These are phyloP conservation scores for Mastigias papua DNA, from an alignment of 30 jellyfish, hydroid and myxozoan genomes.

Conservation along the genomic window DNA sequence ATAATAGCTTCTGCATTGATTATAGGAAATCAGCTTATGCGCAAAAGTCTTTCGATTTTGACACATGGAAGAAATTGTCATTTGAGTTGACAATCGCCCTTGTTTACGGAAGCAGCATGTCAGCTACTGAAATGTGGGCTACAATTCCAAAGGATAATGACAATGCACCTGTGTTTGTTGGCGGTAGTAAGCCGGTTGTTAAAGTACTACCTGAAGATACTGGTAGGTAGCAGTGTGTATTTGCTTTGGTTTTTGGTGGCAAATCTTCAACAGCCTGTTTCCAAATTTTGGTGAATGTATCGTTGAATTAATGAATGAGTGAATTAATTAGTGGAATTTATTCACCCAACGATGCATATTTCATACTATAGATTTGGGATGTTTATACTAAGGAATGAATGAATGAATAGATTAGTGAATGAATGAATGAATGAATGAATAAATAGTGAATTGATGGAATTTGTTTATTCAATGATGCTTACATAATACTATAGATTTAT, in stretches of 20 bases:
- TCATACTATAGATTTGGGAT: no score
- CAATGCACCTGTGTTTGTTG: slow-evolving; percentile 81
- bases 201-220: slow-evolving; percentile 68
- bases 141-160: slow-evolving; percentile 74
- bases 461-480: no score
- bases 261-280: neutral
- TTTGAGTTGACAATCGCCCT: slow-evolving; percentile 65
- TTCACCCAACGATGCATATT: no score
- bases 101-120: slow-evolving; percentile 64
- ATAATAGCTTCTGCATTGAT: slow-evolving; percentile 87
- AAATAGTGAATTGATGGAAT: no score
- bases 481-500: no score
- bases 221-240: slow-evolving; percentile 24
- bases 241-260: neutral
- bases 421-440: no score
- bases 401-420: no score
- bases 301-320: no score
- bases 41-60: slow-evolving; percentile 87
- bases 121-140: slow-evolving; percentile 62
- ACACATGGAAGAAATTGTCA: slow-evolving; percentile 11
- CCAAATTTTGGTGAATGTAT: no score
- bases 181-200: slow-evolving; percentile 66
- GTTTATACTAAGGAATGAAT: no score
- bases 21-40: slow-evolving; percentile 41
- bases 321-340: no score